Conservation (phyloP, 2,797 vertebrate species). For the Crotalus adamanteus region DNA sequence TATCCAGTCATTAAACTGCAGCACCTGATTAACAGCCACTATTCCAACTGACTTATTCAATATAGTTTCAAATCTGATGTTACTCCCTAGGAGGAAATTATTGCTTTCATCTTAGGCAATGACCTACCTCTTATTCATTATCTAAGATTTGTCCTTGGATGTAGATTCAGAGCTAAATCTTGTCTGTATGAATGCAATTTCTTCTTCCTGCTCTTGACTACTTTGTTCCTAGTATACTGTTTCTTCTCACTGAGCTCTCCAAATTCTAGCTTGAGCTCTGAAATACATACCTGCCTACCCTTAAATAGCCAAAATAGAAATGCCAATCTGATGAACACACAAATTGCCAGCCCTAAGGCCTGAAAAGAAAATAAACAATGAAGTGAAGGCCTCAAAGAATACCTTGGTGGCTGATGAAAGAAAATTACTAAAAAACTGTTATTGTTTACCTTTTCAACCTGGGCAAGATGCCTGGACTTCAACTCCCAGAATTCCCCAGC, state of each 20-base stretch:
- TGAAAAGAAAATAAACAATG: neutral
- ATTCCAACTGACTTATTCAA: neutral
- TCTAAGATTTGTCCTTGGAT: neutral
- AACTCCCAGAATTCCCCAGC: neutral
- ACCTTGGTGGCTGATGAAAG: neutral
- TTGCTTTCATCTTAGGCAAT: neutral
- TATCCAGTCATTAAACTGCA: neutral
- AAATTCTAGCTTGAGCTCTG: neutral
- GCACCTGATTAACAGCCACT: neutral
- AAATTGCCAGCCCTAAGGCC: neutral
- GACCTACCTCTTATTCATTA: neutral
- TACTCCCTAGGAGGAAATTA: neutral
- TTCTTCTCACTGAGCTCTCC: neutral
- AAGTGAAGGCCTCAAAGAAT: neutral
- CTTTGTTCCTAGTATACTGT: neutral
- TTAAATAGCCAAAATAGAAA: neutral
- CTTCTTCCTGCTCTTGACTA: neutral
- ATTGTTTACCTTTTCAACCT: neutral
- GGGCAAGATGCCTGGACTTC: neutral
- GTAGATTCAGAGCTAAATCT: neutral
- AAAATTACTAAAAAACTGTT: neutral
- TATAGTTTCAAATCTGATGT: neutral
- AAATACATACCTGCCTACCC: neutral
- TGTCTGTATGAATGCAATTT: neutral
- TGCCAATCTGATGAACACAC: neutral